A percentile compares a stretch with the other conserved stretches of the same genome.
Conservation (phyloP, 2,797 vertebrate species). For the Sciurus vulgaris region DNA sequence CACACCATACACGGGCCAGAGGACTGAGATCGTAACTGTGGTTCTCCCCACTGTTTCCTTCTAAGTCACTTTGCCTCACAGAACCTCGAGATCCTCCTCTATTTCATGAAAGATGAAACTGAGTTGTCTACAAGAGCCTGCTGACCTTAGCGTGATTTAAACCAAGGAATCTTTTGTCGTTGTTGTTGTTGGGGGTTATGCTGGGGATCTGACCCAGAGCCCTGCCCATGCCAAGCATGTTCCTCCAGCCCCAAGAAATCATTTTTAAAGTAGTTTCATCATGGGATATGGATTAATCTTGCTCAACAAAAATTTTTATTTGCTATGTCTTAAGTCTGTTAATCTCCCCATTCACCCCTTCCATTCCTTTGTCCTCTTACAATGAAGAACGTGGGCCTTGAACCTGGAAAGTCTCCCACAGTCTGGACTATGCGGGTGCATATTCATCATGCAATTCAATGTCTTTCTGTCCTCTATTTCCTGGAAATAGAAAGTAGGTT, state of each 20-base stretch:
- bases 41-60: background rate
- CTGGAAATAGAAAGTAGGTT: background rate
- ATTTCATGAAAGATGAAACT: background rate
- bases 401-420: background rate
- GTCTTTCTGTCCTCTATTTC: background rate
- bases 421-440: background rate
- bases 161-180: background rate
- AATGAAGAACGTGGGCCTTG: background rate
- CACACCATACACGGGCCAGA: background rate
- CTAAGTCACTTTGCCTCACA: background rate
- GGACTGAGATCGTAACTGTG: background rate
- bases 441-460: background rate
- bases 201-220: background rate
- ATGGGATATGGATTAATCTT: constrained; percentile 14
- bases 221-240: background rate
- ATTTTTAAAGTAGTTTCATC: constrained; percentile 14
- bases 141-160: constrained; percentile 12
- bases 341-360: background rate
- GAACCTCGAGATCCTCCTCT: background rate
- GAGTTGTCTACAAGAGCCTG: background rate
- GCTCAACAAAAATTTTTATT: background rate
- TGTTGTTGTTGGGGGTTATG: background rate
- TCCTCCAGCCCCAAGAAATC: background rate
- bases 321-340: background rate
- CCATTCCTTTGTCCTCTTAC: background rate